Conservation (phyloP, 2,797 vertebrate genomes). For the Ficedula albicollis region DNA sequence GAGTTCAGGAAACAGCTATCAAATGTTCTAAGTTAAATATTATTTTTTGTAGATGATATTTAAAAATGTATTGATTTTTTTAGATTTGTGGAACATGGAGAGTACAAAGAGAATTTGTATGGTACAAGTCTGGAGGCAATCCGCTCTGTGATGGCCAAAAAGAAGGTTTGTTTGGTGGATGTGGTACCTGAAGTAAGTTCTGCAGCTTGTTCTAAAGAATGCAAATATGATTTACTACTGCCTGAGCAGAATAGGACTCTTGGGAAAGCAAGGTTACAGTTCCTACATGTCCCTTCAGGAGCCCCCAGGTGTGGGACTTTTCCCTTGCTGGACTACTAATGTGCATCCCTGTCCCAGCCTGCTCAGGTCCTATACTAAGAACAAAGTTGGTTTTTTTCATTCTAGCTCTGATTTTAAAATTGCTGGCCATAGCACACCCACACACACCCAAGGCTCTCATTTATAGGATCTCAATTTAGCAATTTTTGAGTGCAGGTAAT, state of each 20-base stretch:
- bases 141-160: constrained; percentile 83
- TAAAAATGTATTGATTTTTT: background rate
- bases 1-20: background rate
- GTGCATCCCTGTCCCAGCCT: background rate
- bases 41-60: background rate
- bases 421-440: background rate
- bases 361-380: background rate
- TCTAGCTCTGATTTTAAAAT: background rate
- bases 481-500: background rate
- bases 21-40: background rate
- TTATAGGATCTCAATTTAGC: background rate
- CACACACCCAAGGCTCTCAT: background rate
- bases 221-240: background rate
- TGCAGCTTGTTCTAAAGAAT: background rate
- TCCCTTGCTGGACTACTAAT: background rate
- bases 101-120: constrained; percentile 93
- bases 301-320: background rate
- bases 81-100: constrained; percentile 93
- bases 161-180: constrained; percentile 92
- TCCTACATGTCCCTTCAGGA: background rate
- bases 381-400: background rate
- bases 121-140: constrained; percentile 93
- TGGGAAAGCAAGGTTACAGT: background rate
- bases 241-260: background rate
- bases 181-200: constrained; percentile 90